Percentiles rank a stretch among this genome's conserved stretches.
These are phyloP conservation scores for Epistrophella euchroma DNA, from an alignment of 2,888 invertebrate species.

Conservation along the genomic window DNA sequence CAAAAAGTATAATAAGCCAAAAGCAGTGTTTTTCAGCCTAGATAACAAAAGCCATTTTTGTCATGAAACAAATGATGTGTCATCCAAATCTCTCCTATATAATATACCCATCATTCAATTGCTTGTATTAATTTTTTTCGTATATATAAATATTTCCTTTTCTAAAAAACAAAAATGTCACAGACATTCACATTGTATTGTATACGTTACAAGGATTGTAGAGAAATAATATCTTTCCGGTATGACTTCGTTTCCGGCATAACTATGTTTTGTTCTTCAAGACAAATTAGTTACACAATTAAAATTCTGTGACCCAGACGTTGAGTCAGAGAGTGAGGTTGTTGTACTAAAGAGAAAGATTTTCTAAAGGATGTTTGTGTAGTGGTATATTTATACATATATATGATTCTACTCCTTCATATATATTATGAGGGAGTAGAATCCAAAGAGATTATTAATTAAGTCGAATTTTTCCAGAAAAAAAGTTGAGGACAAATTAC, in stretches of 20 bases:
- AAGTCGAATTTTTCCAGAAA: background rate
- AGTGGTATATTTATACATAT: too few species aligned
- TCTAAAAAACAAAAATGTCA: background rate
- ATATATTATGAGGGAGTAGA: background rate
- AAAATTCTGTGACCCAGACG: constrained; percentile 30
- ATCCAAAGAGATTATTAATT: constrained; percentile 6
- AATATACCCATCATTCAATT: background rate
- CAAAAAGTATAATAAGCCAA: background rate
- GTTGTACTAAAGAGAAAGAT: constrained; percentile 7
- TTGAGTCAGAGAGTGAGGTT: constrained; percentile 3
- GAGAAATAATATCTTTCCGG: constrained; percentile 39
- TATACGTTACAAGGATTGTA: constrained; percentile 4
- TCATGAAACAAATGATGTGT: constrained; percentile 23
- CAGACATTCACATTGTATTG: background rate
- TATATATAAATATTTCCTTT: background rate
- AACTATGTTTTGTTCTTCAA: constrained; percentile 27
- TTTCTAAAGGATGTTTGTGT: constrained; percentile 19
- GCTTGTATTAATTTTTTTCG: background rate
- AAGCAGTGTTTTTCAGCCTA: constrained; percentile 19
- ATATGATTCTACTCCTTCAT: too few species aligned
- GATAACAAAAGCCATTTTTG: constrained; percentile 22
- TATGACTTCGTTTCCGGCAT: constrained; percentile 25
- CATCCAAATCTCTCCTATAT: background rate
- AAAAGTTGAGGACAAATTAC: background rate
- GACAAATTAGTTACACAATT: constrained; percentile 39